phyloP scores from a whole-genome alignment of 2,797 vertebrate species.

The Sebastes melanostomus region DNA sequence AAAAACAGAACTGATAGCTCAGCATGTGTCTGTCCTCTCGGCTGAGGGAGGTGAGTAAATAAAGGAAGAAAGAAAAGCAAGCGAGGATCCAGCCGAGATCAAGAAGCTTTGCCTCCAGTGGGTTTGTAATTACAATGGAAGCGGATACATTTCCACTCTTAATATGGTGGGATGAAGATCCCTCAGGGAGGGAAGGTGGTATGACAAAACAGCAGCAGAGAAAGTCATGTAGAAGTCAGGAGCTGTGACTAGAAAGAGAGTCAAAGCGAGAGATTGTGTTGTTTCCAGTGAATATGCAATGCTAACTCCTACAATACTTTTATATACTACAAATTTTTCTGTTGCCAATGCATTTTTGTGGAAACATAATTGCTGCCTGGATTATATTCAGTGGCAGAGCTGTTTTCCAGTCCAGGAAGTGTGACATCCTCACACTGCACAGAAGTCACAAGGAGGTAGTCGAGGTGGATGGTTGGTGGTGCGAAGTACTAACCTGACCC shows the following conservation, averaged over 20 bases:
- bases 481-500: not conserved
- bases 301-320: not conserved
- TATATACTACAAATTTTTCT: not conserved
- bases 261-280: not conserved
- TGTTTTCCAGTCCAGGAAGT: not conserved
- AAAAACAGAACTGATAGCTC: slow-evolving; percentile 73
- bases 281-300: slow-evolving; percentile 12
- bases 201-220: slow-evolving; percentile 50
- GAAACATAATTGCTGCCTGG: slow-evolving; percentile 1
- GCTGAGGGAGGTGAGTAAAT: slow-evolving; percentile 71
- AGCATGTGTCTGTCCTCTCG: slow-evolving; percentile 68
- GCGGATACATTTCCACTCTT: slow-evolving; percentile 76
- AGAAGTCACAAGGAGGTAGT: not conserved
- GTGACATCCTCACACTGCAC: not conserved
- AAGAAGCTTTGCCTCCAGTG: slow-evolving; percentile 77
- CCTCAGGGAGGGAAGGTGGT: slow-evolving; percentile 36
- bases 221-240: slow-evolving; percentile 67
- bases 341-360: not conserved
- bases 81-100: slow-evolving; percentile 73
- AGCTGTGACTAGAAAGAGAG: slow-evolving; percentile 37
- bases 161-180: slow-evolving; percentile 72
- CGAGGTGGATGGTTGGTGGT: not conserved
- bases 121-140: slow-evolving; percentile 78
- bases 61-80: slow-evolving; percentile 57
- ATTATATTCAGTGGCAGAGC: not conserved